A percentile compares a stretch with the other conserved stretches of the same genome.
phyloP scores from a whole-genome alignment of 2,113 vertebrate genomes.

The Lipotes vexillifer region DNA sequence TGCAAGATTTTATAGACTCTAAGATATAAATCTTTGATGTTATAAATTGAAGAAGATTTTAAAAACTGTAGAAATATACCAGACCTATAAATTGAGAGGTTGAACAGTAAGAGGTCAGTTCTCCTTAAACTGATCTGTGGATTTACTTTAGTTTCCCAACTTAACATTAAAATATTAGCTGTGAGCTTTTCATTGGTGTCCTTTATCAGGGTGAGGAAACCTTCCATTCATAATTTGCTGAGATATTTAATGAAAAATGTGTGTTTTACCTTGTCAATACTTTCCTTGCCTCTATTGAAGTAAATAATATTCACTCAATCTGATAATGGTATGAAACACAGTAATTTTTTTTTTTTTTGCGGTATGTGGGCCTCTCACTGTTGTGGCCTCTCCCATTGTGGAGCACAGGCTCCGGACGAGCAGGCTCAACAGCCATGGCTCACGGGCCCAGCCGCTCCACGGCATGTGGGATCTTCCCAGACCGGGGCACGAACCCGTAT shows the following conservation, averaged over 20 bases:
- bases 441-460: no score
- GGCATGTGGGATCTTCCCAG: no score
- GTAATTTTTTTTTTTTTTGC: no score
- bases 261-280: background rate
- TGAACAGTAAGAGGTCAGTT: background rate
- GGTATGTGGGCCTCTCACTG: no score
- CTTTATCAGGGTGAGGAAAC: background rate
- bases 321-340: background rate
- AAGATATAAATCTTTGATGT: background rate
- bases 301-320: background rate
- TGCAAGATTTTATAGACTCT: background rate
- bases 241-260: background rate
- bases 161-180: background rate
- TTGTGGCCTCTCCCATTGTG: no score
- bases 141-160: background rate
- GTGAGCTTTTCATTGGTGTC: background rate
- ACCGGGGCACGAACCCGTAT: no score
- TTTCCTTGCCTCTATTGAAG: background rate
- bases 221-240: background rate
- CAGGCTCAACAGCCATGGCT: no score
- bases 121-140: background rate
- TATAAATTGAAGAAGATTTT: background rate
- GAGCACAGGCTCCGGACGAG: no score
- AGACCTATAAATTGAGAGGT: no score
- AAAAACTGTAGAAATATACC: background rate